A percentile compares a stretch with the other conserved stretches of the same genome.
These are phyloP conservation scores for Hyperopisus bebe DNA, from an alignment of 2,113 vertebrate genomes.

Conservation along the genomic window DNA sequence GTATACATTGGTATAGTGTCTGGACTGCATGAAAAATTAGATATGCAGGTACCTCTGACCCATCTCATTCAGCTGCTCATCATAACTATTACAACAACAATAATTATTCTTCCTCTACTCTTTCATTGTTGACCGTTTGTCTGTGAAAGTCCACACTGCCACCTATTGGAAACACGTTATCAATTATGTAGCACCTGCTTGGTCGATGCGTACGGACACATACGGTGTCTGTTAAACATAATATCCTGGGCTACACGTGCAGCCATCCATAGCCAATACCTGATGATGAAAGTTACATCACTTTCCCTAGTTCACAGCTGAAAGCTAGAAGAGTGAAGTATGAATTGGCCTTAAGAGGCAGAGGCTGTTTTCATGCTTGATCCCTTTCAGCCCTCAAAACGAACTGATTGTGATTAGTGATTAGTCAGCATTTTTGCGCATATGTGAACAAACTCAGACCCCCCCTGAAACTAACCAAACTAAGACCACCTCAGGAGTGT, in stretches of 20 bases:
- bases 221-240: neutral
- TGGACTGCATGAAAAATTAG: neutral
- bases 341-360: neutral
- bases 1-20: neutral
- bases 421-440: neutral
- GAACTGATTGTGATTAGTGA: too few relatives aligned
- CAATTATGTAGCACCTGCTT: neutral
- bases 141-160: neutral
- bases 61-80: neutral
- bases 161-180: neutral
- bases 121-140: neutral
- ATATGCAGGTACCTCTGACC: neutral
- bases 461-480: neutral
- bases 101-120: neutral
- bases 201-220: neutral
- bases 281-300: neutral
- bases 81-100: neutral
- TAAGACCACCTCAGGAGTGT: neutral
- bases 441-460: neutral
- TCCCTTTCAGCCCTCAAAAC: neutral
- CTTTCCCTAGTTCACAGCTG: neutral
- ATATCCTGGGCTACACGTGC: neutral
- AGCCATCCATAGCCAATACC: neutral
- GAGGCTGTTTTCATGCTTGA: neutral
- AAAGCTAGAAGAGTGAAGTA: neutral